Conservation (phyloP, 2,888 invertebrate genomes). For the Trichogramma dendrolimi region DNA sequence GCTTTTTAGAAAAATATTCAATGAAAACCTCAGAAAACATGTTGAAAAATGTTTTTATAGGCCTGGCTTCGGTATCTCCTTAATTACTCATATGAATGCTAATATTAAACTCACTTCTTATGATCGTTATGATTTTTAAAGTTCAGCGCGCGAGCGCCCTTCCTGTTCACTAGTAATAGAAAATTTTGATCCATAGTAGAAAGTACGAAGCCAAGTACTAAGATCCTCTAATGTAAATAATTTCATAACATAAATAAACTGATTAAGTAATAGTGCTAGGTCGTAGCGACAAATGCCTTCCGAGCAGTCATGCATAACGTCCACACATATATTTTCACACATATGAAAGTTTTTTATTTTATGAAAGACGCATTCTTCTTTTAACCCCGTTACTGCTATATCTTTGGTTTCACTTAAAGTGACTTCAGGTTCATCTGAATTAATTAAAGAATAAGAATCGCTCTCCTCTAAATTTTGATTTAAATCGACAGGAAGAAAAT, state of each 20-base stretch:
- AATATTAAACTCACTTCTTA: too few species aligned
- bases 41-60: too few species aligned
- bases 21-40: too few species aligned
- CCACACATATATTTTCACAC: conserved; percentile 24
- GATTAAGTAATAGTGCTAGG: conserved; percentile 8
- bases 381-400: conserved; percentile 21
- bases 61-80: too few species aligned
- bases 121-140: too few species aligned
- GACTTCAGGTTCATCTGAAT: too few species aligned
- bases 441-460: too few species aligned
- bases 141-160: too few species aligned
- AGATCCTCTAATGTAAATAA: conserved; percentile 7
- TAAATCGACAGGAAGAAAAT: too few species aligned
- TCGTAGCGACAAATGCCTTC: conserved; percentile 30
- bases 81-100: too few species aligned
- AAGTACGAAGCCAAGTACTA: neutral
- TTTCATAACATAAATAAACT: neutral
- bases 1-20: too few species aligned
- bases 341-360: conserved; percentile 24
- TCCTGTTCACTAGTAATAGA: neutral
- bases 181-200: conserved; percentile 2
- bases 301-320: conserved; percentile 28
- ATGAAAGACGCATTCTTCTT: conserved; percentile 24
- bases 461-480: too few species aligned
- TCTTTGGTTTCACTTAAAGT: conserved; percentile 1